Conservation (phyloP, 2,888 invertebrate species). For the Lasioglossum malachurum region DNA sequence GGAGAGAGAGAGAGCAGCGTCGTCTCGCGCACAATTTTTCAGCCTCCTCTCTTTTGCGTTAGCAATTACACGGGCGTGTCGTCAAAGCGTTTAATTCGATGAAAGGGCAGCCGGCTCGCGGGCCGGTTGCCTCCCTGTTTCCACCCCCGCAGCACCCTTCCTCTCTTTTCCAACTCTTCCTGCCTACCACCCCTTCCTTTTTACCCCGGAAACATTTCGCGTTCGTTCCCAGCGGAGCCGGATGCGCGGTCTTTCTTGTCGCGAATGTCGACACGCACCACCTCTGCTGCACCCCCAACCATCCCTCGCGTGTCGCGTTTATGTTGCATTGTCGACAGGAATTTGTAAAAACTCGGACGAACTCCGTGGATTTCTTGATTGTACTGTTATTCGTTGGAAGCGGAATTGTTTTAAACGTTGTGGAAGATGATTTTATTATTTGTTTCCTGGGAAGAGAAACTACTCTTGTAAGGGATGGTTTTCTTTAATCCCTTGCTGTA, state of each 20-base stretch:
- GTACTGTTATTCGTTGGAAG: background rate
- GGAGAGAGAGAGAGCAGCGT: background rate
- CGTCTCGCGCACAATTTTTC: constrained; percentile 30
- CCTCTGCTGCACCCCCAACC: background rate
- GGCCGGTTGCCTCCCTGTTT: constrained; percentile 5
- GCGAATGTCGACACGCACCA: constrained; percentile 19
- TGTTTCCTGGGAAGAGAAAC: background rate
- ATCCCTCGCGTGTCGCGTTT: background rate
- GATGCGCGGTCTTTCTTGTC: constrained; percentile 51
- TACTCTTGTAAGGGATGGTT: background rate
- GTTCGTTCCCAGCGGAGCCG: constrained; percentile 44
- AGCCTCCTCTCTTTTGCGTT: constrained; percentile 20
- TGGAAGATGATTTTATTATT: background rate
- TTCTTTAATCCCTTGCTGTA: too few species aligned
- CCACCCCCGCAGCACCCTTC: background rate
- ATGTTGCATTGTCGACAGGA: background rate
- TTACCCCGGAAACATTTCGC: constrained; percentile 49
- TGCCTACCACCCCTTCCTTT: background rate
- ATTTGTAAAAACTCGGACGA: background rate
- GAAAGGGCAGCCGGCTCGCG: constrained; percentile 25
- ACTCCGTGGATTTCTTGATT: background rate
- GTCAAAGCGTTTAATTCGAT: constrained; percentile 39
- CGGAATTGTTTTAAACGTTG: background rate
- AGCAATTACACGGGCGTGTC: constrained; percentile 34
- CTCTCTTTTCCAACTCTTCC: background rate